phyloP scores from a whole-genome alignment of 2,888 invertebrate species.

The Apodemia mormo region DNA sequence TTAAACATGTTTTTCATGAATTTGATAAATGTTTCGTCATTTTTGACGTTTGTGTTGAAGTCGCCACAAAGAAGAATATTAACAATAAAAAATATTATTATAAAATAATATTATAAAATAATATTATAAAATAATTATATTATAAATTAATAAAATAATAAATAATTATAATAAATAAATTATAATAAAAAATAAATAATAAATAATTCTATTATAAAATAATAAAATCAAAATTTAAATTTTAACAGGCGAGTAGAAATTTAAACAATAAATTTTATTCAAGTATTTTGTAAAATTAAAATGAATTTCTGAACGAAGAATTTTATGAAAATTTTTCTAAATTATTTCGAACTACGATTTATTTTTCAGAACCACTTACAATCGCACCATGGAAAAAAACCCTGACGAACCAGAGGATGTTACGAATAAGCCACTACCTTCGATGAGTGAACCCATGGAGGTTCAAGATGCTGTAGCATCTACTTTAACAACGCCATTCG shows the following conservation, averaged over 20 bases:
- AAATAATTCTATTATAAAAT: slow-evolving; percentile 19
- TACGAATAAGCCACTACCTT: slow-evolving; percentile 36
- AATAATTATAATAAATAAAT: too few species aligned
- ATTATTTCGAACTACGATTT: slow-evolving; percentile 39
- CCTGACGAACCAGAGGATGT: slow-evolving; percentile 38
- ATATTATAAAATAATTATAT: too few species aligned
- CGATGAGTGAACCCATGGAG: slow-evolving; percentile 30
- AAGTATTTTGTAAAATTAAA: slow-evolving; percentile 14
- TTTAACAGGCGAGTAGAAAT: slow-evolving; percentile 23
- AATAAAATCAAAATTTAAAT: slow-evolving; percentile 23
- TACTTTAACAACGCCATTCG: slow-evolving; percentile 33
- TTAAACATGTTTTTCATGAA: slow-evolving; percentile 41
- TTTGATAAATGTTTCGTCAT: slow-evolving; percentile 37
- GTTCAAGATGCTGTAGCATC: slow-evolving; percentile 31
- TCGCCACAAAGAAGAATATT: slow-evolving; percentile 39
- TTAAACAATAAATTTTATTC: slow-evolving; percentile 21
- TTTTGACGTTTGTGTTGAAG: slow-evolving; percentile 38
- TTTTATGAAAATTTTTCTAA: slow-evolving; percentile 2
- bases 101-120: too few species aligned
- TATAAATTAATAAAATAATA: too few species aligned
- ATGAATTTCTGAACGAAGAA: slow-evolving; percentile 4
- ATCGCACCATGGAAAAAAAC: slow-evolving; percentile 39
- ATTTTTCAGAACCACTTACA: slow-evolving; percentile 42
- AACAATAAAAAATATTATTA: too few species aligned
- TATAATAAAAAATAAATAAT: too few species aligned